These are phyloP conservation scores for Tipula lateralis DNA, from an alignment of 2,888 invertebrate genomes.

Conservation along the genomic window DNA sequence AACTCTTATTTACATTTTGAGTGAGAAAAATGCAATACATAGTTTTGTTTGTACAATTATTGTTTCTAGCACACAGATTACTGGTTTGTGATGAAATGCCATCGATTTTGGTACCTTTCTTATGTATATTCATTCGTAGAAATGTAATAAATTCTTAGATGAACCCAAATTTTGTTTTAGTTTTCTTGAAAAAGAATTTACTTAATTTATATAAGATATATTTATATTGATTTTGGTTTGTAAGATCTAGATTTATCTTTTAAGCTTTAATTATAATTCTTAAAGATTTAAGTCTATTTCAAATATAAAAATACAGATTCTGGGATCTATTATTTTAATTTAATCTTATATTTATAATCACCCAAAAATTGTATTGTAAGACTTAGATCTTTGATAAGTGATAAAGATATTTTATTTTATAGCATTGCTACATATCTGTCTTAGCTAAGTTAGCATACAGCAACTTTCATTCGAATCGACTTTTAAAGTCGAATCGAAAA, in stretches of 20 bases:
- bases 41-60: neutral
- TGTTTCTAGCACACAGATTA: neutral
- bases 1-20: neutral
- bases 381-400: no score
- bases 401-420: no score
- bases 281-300: no score
- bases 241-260: neutral
- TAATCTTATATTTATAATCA: no score
- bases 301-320: no score
- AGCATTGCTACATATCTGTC: no score
- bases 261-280: no score
- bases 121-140: neutral
- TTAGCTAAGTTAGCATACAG: no score
- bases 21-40: neutral
- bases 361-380: no score
- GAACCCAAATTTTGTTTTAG: neutral
- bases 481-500: no score
- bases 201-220: neutral
- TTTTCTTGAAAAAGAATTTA: neutral
- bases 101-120: neutral
- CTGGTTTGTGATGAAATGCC: neutral
- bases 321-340: no score
- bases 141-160: neutral
- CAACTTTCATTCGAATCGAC: no score
- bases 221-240: neutral